phyloP scores from a whole-genome alignment of 2,888 invertebrate species.

The Brassicogethes aeneus region DNA sequence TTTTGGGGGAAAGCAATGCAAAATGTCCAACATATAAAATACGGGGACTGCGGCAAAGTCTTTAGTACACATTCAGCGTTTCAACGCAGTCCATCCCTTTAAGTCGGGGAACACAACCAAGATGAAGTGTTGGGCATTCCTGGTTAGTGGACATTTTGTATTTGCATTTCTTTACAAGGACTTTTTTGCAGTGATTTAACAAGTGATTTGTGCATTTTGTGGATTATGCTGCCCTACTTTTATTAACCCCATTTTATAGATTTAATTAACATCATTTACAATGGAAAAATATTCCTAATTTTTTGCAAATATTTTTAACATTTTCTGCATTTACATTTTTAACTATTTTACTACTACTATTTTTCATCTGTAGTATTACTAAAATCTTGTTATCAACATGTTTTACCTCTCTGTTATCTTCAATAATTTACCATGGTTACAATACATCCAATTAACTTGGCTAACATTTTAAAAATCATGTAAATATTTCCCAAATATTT shows the following conservation, averaged over 20 bases:
- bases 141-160: conserved; percentile 38
- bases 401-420: too few relatives aligned
- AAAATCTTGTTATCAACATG: too few relatives aligned
- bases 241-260: not conserved
- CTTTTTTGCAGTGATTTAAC: conserved; percentile 5
- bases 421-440: too few relatives aligned
- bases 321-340: too few relatives aligned
- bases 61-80: conserved; percentile 37
- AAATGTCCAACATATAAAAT: conserved; percentile 35
- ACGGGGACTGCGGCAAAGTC: conserved; percentile 22
- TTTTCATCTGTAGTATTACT: too few relatives aligned
- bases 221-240: too few relatives aligned
- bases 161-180: conserved; percentile 28
- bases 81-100: conserved; percentile 26
- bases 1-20: conserved; percentile 29
- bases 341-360: too few relatives aligned
- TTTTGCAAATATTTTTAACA: too few relatives aligned
- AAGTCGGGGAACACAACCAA: conserved; percentile 23
- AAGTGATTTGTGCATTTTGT: conserved; percentile 10
- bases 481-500: too few relatives aligned
- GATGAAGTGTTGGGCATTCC: conserved; percentile 40
- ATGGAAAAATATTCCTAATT: too few relatives aligned
- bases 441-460: conserved; percentile 5
- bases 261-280: too few relatives aligned
- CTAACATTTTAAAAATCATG: conserved; percentile 9